Evolutionary conservation across 2,888 invertebrate genomes (phyloP).

Genomic region (Deilephila elpenor): DNA sequence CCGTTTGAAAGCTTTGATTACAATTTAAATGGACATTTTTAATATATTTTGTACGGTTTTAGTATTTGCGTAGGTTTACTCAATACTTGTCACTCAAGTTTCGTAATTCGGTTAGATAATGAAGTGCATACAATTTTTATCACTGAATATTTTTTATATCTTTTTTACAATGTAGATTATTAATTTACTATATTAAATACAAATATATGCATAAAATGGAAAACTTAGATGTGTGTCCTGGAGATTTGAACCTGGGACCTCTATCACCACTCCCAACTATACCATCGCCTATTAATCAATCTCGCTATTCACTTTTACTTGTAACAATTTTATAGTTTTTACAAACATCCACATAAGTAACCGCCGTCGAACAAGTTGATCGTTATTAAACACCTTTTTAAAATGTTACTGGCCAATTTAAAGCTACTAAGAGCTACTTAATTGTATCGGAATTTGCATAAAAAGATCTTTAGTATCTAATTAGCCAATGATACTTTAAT

Average conservation of each 20-base stretch:
- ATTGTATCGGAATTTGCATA: constrained; percentile 29
- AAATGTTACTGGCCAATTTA: constrained; percentile 1
- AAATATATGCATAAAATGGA: too few species aligned
- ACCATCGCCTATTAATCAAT: too few species aligned
- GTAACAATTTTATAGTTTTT: background rate
- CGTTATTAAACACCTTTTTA: background rate
- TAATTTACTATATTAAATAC: too few species aligned
- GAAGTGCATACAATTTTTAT: background rate
- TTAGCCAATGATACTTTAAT: constrained; percentile 29
- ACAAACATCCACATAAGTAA: background rate
- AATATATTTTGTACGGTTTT: constrained; percentile 20
- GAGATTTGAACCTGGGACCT: too few species aligned
- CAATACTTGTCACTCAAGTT: background rate
- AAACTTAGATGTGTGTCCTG: too few species aligned
- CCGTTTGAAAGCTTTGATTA: constrained; percentile 32
- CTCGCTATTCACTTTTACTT: too few species aligned
- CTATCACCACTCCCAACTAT: too few species aligned
- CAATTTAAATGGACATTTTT: constrained; percentile 30
- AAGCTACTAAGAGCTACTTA: background rate
- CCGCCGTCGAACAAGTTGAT: background rate
- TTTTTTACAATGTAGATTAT: too few species aligned
- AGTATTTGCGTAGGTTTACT: background rate
- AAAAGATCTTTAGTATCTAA: constrained; percentile 27
- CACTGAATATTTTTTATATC: background rate
- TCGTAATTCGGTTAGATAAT: constrained; percentile 3